A percentile compares a stretch with the other conserved stretches of the same genome.
phyloP scores from a whole-genome alignment of 2,113 vertebrate genomes.

The Callopanchax toddi region DNA sequence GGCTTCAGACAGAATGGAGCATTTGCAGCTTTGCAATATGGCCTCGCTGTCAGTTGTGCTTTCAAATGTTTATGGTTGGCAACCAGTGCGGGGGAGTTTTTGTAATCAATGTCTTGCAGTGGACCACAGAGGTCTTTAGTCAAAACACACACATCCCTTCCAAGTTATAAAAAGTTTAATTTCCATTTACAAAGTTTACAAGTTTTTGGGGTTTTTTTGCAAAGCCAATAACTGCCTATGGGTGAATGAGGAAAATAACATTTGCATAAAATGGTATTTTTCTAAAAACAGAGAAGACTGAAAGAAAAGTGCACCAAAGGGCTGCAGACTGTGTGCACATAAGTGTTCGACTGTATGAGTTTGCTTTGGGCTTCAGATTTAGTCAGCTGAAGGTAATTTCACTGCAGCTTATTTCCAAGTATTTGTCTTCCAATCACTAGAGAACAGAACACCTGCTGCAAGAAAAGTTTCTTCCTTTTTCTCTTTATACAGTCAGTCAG shows the following conservation, averaged over 20 bases:
- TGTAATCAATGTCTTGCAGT: not conserved
- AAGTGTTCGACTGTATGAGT: slow-evolving; percentile 19
- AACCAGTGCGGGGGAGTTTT: too few relatives aligned
- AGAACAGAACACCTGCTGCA: slow-evolving; percentile 40
- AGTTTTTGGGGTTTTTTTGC: slow-evolving; percentile 7
- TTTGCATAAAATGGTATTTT: slow-evolving; percentile 44
- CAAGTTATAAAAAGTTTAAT: not conserved
- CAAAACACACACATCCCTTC: not conserved
- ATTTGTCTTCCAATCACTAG: slow-evolving; percentile 33
- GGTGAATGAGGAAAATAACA: slow-evolving; percentile 23
- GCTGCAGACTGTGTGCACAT: slow-evolving; percentile 32
- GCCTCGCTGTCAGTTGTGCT: slow-evolving; percentile 1
- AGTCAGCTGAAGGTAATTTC: slow-evolving; percentile 56
- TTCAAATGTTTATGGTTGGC: slow-evolving; percentile 12
- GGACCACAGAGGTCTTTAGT: slow-evolving; percentile 9
- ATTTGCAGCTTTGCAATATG: not conserved
- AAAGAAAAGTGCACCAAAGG: not conserved
- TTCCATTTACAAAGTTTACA: slow-evolving; percentile 5
- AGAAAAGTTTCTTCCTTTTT: not conserved
- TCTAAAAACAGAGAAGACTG: slow-evolving; percentile 5
- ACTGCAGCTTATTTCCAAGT: slow-evolving; percentile 39
- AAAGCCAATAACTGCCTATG: slow-evolving; percentile 4
- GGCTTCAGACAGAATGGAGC: not conserved
- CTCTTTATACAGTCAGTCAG: too few relatives aligned
- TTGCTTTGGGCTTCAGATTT: slow-evolving; percentile 41